A percentile compares a stretch with the other conserved stretches of the same genome.
Evolutionary conservation across 2,888 invertebrate genomes (phyloP).

Genomic region (Caenorhabditis macrosperma): DNA sequence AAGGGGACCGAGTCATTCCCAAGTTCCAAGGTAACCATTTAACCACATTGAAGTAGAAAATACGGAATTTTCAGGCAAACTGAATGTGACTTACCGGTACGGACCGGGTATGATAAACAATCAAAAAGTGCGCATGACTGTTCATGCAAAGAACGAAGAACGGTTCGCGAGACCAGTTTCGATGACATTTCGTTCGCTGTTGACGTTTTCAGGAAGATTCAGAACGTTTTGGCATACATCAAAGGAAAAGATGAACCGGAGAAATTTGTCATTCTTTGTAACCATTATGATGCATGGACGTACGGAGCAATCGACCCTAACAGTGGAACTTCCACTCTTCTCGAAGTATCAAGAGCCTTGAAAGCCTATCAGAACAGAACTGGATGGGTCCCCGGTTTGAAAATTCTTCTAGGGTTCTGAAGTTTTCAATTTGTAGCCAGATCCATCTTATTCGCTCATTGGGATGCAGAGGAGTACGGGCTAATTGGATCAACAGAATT

Average conservation of each 20-base stretch:
- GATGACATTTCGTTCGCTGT: background rate
- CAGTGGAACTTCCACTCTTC: slow-evolving; percentile 82
- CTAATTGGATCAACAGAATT: slow-evolving; percentile 82
- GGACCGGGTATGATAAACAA: slow-evolving; percentile 80
- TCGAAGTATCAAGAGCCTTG: slow-evolving; percentile 81
- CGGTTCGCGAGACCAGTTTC: slow-evolving; percentile 42
- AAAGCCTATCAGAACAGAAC: slow-evolving; percentile 59
- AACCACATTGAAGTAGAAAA: background rate
- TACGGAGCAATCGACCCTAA: slow-evolving; percentile 81
- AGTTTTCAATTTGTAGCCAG: slow-evolving; percentile 71
- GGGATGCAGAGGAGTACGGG: slow-evolving; percentile 82
- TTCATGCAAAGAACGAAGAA: slow-evolving; percentile 66
- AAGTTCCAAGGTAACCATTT: slow-evolving; percentile 78
- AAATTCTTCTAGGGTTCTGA: background rate
- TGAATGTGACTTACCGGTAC: slow-evolving; percentile 80
- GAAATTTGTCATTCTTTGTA: slow-evolving; percentile 82
- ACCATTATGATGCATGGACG: slow-evolving; percentile 83
- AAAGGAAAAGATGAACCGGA: slow-evolving; percentile 81
- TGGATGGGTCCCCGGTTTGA: slow-evolving; percentile 81
- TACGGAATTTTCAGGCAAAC: slow-evolving; percentile 8
- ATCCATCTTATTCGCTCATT: slow-evolving; percentile 81
- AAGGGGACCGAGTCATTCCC: slow-evolving; percentile 77
- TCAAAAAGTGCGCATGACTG: slow-evolving; percentile 65
- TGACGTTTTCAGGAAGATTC: slow-evolving; percentile 70
- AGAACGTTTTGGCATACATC: slow-evolving; percentile 81